phyloP scores from a whole-genome alignment of 2,888 invertebrate genomes.

The Megamerina dolium region DNA sequence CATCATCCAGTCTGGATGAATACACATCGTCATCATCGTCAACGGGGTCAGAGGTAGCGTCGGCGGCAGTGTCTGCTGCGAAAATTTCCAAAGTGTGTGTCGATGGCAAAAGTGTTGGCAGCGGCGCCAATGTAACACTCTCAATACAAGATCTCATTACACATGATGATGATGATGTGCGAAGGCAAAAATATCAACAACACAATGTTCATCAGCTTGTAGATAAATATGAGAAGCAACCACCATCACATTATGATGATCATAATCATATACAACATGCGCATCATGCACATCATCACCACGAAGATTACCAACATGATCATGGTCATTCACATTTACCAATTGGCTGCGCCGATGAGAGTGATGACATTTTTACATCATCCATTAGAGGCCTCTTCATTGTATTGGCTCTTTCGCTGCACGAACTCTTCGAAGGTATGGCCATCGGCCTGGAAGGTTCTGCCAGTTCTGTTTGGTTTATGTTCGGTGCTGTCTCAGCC shows the following conservation, averaged over 20 bases:
- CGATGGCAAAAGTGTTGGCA: neutral
- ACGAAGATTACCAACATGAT: conserved; percentile 13
- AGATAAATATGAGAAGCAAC: too few species aligned
- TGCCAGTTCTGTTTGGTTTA: conserved; percentile 62
- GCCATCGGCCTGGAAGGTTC: conserved; percentile 72
- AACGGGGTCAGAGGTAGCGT: neutral
- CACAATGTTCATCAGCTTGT: too few species aligned
- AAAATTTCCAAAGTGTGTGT: neutral
- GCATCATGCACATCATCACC: conserved; percentile 17
- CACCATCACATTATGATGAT: conserved; percentile 16
- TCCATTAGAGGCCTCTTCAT: conserved; percentile 68
- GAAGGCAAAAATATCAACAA: conserved; percentile 21
- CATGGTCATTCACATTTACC: conserved; percentile 35
- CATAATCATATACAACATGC: conserved; percentile 15
- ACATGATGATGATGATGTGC: conserved; percentile 34
- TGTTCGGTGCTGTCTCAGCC: conserved; percentile 77
- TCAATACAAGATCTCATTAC: conserved; percentile 35
- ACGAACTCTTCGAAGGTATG: conserved; percentile 80
- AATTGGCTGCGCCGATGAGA: conserved; percentile 7
- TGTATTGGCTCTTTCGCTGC: conserved; percentile 76
- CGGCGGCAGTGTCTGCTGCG: neutral
- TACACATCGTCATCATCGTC: too few species aligned
- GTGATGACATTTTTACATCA: conserved; percentile 35
- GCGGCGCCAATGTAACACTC: conserved; percentile 15
- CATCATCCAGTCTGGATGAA: too few species aligned